Base-by-base conservation (phyloP, 1,140 invertebrate genomes). In the Papilio machaon region DNA sequence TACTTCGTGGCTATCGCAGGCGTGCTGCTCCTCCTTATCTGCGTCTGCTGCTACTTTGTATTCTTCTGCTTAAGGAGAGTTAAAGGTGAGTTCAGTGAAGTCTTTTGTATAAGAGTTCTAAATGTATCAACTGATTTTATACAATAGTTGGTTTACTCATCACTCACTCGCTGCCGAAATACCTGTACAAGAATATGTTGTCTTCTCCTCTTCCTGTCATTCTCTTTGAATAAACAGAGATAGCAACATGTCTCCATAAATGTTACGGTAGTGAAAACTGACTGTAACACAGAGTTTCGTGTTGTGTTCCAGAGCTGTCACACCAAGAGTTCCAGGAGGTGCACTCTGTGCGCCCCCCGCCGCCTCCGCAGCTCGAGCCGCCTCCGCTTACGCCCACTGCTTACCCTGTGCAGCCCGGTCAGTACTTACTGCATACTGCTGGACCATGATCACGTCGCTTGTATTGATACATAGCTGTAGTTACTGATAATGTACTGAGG, bases 1-100 rank as follows among this genome's bases (percentile, higher is more conserved):
- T 92, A 94, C 87, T 94, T 85, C 89, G 89, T 94, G 82, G 92
- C 92, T 30, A 85, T 93, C 58, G 92, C 77, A 43, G 89, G 89
- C 17, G 85, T 93, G 10, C 60, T 92, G 17, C 76, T 74, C 0
- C 86, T 94, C 67, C 87, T 94, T 13, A 23, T 91, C 5, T 81
- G 92, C 73, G 86, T 94, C 35, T 87, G 87, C 78, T 88, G 87
- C 79, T 94, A 94, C 87, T 92, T 91, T 82, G 73, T 90, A 46
- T 94, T 89, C 85, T 94, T 90, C 87, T 94, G 91, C 80, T 78
- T 92, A 43, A 87, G 85, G 19, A 85, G 89, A 19, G 88, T 92
- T 30, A 91, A 89, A 84, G 90, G 92, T 93, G 3, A 47, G 17
- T 46, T 7, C 54, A 17, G 15, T 46, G 49, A 15, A 13, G 8